Conservation (phyloP, 2,888 invertebrate genomes). For the Oscheius sp. region DNA sequence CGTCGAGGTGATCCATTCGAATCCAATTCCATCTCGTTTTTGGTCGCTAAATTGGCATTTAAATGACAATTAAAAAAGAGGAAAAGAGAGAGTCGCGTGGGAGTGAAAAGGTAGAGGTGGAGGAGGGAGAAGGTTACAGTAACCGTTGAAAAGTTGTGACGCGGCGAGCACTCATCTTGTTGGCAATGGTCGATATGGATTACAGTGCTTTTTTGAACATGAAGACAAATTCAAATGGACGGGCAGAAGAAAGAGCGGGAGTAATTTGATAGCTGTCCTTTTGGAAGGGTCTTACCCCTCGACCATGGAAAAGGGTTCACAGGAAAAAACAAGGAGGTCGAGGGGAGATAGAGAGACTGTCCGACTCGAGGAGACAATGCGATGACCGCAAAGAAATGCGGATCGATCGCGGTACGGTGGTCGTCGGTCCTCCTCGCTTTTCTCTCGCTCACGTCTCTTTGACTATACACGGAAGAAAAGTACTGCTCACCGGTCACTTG, state of each 20-base stretch:
- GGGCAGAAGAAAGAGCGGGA: too few relatives aligned
- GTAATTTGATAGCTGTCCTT: neutral
- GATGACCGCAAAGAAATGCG: conserved; percentile 34
- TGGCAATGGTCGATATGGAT: neutral
- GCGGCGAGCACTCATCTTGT: too few relatives aligned
- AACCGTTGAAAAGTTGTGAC: neutral
- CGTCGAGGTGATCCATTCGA: conserved; percentile 11
- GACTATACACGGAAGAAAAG: conserved; percentile 23
- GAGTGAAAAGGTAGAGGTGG: conserved; percentile 16
- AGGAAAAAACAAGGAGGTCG: neutral
- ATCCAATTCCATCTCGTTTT: neutral
- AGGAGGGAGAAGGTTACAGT: conserved; percentile 10
- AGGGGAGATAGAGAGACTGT: neutral
- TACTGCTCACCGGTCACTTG: too few relatives aligned
- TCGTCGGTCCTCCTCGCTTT: neutral
- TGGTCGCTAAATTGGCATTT: neutral
- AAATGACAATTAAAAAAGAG: neutral
- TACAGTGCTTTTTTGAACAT: neutral
- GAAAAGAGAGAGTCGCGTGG: conserved; percentile 6
- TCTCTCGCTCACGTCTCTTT: conserved; percentile 6
- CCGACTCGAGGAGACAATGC: conserved; percentile 20
- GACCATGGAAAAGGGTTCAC: neutral
- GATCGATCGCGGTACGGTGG: conserved; percentile 11
- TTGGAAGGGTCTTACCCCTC: neutral
- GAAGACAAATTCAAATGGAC: neutral